Percentiles rank a stretch among this genome's conserved stretches.
phyloP scores from a whole-genome alignment of 2,888 invertebrate genomes.

The Cotesia congregata region DNA sequence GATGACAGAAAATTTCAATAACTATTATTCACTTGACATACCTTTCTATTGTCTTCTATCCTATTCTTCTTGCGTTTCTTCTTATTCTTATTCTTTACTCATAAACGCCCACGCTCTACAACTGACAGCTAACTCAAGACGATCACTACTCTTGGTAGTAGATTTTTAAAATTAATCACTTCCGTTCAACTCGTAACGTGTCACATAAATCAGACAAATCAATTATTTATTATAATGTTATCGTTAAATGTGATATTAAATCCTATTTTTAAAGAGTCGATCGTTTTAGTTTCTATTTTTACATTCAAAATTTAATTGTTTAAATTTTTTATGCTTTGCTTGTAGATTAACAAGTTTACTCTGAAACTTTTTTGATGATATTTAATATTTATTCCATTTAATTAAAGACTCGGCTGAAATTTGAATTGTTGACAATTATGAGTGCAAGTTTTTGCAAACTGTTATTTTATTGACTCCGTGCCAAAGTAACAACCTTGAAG shows the following conservation, averaged over 20 bases:
- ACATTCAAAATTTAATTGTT: not conserved
- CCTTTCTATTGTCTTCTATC: slow-evolving; percentile 30
- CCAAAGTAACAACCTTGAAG: no score
- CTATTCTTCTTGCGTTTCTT: slow-evolving; percentile 13
- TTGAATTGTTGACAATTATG: no score
- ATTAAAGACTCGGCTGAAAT: no score
- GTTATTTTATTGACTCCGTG: no score
- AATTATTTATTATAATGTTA: not conserved
- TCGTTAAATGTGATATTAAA: not conserved
- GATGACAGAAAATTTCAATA: slow-evolving; percentile 25
- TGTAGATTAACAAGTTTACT: no score
- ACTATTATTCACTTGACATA: slow-evolving; percentile 47
- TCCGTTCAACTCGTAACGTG: not conserved
- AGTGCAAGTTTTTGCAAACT: no score
- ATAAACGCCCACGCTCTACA: slow-evolving; percentile 15
- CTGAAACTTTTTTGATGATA: no score
- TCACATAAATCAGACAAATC: not conserved
- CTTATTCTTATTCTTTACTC: not conserved
- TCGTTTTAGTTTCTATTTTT: not conserved
- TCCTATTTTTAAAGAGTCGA: not conserved
- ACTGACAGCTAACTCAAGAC: slow-evolving; percentile 6
- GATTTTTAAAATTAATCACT: not conserved
- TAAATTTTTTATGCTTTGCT: no score
- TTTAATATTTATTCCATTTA: no score
- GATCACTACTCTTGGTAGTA: not conserved